Base-by-base conservation (phyloP, 2,113 vertebrate species). In the Regulus satrapa region DNA sequence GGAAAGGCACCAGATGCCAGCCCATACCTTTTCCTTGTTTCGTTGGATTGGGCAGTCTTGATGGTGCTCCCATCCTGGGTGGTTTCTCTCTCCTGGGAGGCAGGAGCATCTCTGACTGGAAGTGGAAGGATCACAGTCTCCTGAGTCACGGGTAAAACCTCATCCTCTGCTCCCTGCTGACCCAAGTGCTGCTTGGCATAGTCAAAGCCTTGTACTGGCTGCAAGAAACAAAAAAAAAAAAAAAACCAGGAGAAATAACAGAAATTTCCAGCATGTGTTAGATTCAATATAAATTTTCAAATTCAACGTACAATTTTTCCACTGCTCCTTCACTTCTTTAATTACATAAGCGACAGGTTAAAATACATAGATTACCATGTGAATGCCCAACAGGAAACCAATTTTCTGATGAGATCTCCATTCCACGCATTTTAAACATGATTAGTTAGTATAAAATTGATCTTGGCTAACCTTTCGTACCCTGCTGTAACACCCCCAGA, bases 161-260 rank as follows among this genome's bases (percentile, higher is more conserved):
- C 99, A 85, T 99, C 99, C 38, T 99, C 99, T 1, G 98, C 98
- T 68, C 99, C 99, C 97, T 99, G 99, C 95, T 99, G 99, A 79
- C 99, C 99, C 96, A 99, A 97, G 96, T 99, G 99, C 83, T 99
- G 99, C 96, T 99, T 99, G 93, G 99, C 99, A 74, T 99, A 99
- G 97, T 99, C 99, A 94, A 99, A 99, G 41, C 99, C 99, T 98
- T 99, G 99, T 38, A 99, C 99, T 26, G 99, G 99, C 99, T 99
- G 97, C 75, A 92, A n/a, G n/a, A n/a, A n/a, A n/a, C n/a, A 90
- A 89, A 87, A 41, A 32, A n/a, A n/a, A n/a, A n/a, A 87, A 91
- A 90, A 89, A 87, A 41, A 32, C 7, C 1, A 28, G 29, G 31
- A 76, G 62, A 85, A 66, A 89, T 40, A 85, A 84, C 67, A 92